Percentiles rank a stretch among this genome's conserved stretches.
phyloP scores from a whole-genome alignment of 92 coral and sea anemone species.

The Parazoanthus swiftii region DNA sequence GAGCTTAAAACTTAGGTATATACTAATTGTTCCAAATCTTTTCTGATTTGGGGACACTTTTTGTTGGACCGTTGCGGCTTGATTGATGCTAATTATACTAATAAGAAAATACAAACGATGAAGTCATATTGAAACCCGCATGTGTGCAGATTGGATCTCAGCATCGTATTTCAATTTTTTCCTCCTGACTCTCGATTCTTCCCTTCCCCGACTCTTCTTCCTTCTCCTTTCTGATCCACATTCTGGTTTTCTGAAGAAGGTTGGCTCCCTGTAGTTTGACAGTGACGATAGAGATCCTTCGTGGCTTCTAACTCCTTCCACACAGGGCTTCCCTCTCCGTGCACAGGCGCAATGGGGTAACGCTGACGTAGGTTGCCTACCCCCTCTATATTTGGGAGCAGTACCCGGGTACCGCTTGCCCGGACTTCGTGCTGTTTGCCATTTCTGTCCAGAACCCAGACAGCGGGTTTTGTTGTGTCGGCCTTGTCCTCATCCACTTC shows the following conservation, averaged over 20 bases:
- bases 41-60: too few relatives aligned
- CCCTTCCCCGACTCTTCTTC: too few relatives aligned
- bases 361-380: slow-evolving; percentile 49
- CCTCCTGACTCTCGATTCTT: too few relatives aligned
- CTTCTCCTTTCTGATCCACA: too few relatives aligned
- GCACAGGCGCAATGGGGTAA: slow-evolving; percentile 34
- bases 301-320: slow-evolving; percentile 32
- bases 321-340: slow-evolving; percentile 32
- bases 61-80: too few relatives aligned
- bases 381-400: slow-evolving; percentile 34
- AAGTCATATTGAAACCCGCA: too few relatives aligned
- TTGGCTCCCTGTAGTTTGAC: slow-evolving; percentile 3
- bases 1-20: too few relatives aligned
- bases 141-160: too few relatives aligned
- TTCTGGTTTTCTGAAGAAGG: neutral
- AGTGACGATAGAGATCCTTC: slow-evolving; percentile 14
- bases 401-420: slow-evolving; percentile 44
- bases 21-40: too few relatives aligned
- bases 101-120: too few relatives aligned
- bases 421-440: slow-evolving; percentile 15
- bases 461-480: slow-evolving; percentile 51
- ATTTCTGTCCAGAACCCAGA: slow-evolving; percentile 53
- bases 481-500: slow-evolving; percentile 49
- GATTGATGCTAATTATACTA: too few relatives aligned
- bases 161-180: too few relatives aligned